Conservation (phyloP, 2,113 vertebrate genomes). For the Phalacrocorax brasilianus region DNA sequence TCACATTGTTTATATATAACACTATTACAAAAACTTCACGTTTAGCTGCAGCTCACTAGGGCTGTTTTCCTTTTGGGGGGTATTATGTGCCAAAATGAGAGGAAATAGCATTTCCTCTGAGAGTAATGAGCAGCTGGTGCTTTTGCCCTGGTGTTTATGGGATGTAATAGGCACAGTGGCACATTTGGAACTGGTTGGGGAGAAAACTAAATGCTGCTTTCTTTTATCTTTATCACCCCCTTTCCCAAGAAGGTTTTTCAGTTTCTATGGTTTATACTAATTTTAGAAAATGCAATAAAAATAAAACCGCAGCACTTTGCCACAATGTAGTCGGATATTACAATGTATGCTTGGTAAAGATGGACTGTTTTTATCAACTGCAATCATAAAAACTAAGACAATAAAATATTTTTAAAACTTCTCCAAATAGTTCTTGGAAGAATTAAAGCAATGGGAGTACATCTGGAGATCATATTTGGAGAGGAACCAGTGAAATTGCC, state of each 20-base stretch:
- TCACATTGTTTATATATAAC: constrained; percentile 38
- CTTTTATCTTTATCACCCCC: constrained; percentile 75
- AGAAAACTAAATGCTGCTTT: constrained; percentile 71
- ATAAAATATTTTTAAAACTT: constrained; percentile 57
- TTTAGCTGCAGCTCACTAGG: constrained; percentile 59
- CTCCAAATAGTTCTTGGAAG: constrained; percentile 60
- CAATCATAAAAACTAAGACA: constrained; percentile 53
- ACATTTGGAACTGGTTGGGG: constrained; percentile 74
- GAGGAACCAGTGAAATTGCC: constrained; percentile 40
- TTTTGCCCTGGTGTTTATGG: constrained; percentile 72
- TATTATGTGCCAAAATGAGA: constrained; percentile 69
- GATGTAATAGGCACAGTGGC: constrained; percentile 73
- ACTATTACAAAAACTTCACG: not conserved
- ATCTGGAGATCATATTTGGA: constrained; percentile 63
- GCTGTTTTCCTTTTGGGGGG: constrained; percentile 64
- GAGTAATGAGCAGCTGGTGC: constrained; percentile 75
- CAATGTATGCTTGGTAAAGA: constrained; percentile 28
- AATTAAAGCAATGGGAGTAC: constrained; percentile 64
- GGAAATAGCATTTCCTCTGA: constrained; percentile 69
- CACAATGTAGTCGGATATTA: constrained; percentile 46
- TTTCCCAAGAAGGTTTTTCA: constrained; percentile 71
- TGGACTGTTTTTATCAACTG: constrained; percentile 61
- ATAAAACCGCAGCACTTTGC: constrained; percentile 36
- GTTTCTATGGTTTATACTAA: constrained; percentile 67
- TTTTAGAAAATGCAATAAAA: constrained; percentile 71